phyloP scores from a whole-genome alignment of 23 tunicate genomes.

The Oikopleura albicans region DNA sequence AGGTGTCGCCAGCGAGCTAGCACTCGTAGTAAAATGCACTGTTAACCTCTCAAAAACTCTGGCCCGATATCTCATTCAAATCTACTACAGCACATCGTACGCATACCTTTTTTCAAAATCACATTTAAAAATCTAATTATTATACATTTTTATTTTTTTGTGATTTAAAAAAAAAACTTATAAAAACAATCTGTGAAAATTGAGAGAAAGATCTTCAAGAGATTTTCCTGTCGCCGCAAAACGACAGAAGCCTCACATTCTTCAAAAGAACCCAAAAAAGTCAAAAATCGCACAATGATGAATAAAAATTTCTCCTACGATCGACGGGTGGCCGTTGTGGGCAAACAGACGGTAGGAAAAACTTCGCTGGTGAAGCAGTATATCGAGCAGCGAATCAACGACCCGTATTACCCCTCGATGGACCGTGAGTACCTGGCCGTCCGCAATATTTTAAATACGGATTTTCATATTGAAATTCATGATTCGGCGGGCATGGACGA shows the following conservation, averaged over 20 bases:
- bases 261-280: background rate
- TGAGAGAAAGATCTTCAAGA: background rate
- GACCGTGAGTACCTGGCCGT: background rate
- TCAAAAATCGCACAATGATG: background rate
- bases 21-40: background rate
- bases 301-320: background rate
- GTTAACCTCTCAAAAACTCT: too few relatives aligned
- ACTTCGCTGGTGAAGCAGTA: background rate
- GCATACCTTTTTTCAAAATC: too few relatives aligned
- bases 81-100: too few relatives aligned
- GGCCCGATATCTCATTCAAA: too few relatives aligned
- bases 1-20: background rate
- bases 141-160: too few relatives aligned
- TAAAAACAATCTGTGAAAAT: background rate
- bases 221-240: background rate
- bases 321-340: background rate
- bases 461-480: background rate
- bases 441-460: background rate
- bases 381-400: background rate
- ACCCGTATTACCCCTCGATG: background rate
- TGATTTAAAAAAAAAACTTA: too few relatives aligned
- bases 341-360: slow-evolving; percentile 6
- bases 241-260: background rate
- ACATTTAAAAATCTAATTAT: too few relatives aligned
- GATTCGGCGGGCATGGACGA: background rate